Base-by-base conservation (phyloP, 1,140 invertebrate species). In the Euschistus heros region DNA sequence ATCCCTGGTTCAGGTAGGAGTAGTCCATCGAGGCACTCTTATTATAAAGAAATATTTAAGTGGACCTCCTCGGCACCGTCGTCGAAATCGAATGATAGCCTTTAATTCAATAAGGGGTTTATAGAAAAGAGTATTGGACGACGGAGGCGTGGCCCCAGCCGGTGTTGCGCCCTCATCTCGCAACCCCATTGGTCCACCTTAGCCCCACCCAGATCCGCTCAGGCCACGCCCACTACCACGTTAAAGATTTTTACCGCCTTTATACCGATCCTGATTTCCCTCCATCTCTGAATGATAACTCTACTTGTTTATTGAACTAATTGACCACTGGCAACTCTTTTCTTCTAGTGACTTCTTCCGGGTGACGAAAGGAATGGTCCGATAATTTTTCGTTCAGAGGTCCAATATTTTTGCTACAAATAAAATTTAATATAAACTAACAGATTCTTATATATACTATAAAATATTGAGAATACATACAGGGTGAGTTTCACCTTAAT, bases 41-140 rank as follows among this genome's bases (percentile, higher is more conserved):
- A 67, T 66, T 65, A 67, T 65, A 65, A 60, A 68, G 65, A 69
- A 68, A 70, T 70, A 72, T 70, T 68, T 67, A 72, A 73, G 72
- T 73, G 74, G 73, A 75, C 73, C 76, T 80, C 80, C 79, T 79
- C 79, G 79, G 77, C 79, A 77, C 78, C 77, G 73, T 79, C 76
- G 79, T 75, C 76, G 80, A 84, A 84, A 84, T 83, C 82, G 83
- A 84, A 84, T 84, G 82, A 84, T 84, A 82, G 82, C 80, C 81
- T 81, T 66, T 84, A 84, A 84, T 84, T 84, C 82, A 83, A 84
- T 84, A 83, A 84, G 80, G 70, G 70, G 66, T 69, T 66, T 69
- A 71, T 69, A 69, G 71, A 72, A 71, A 70, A 72, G 73, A 71
- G 72, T 72, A 67, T 69, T 27, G 50, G 62, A 52, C 61, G 68